phyloP scores from a whole-genome alignment of 1,140 invertebrate genomes.

The Rhagoletis zephyria region DNA sequence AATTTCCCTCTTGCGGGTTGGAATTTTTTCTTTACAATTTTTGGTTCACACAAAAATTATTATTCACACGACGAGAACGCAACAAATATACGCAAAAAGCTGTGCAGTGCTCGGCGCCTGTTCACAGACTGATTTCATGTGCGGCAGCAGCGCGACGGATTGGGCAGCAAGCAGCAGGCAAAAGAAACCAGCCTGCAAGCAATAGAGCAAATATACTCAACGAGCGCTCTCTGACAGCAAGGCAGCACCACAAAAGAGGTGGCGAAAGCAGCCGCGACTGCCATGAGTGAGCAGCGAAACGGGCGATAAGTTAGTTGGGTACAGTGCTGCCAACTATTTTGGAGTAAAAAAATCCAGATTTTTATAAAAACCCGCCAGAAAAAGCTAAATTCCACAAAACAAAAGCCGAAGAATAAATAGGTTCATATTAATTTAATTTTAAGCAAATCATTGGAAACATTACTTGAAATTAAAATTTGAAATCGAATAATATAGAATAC shows the following conservation, averaged over 20 bases:
- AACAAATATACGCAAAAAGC: constrained; percentile 57
- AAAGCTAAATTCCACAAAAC: no score
- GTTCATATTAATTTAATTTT: no score
- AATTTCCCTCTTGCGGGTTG: background rate
- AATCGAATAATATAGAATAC: no score
- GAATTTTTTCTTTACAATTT: no score
- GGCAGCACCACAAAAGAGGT: background rate
- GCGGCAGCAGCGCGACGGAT: constrained; percentile 48
- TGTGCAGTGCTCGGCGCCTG: constrained; percentile 60
- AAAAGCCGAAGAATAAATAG: no score
- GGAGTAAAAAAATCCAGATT: no score
- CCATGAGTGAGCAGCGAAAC: background rate
- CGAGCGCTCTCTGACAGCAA: background rate
- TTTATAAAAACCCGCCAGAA: no score
- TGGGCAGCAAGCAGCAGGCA: constrained; percentile 12
- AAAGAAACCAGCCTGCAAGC: background rate
- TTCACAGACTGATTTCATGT: constrained; percentile 58
- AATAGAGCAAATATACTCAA: background rate
- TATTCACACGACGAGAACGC: constrained; percentile 47
- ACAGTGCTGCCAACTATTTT: no score
- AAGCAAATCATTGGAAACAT: no score
- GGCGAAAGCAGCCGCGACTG: background rate
- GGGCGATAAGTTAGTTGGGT: background rate
- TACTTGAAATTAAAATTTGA: no score
- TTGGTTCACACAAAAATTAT: constrained; percentile 30